Base-by-base conservation (phyloP, 2,888 invertebrate species). In the Lymantria monacha region DNA sequence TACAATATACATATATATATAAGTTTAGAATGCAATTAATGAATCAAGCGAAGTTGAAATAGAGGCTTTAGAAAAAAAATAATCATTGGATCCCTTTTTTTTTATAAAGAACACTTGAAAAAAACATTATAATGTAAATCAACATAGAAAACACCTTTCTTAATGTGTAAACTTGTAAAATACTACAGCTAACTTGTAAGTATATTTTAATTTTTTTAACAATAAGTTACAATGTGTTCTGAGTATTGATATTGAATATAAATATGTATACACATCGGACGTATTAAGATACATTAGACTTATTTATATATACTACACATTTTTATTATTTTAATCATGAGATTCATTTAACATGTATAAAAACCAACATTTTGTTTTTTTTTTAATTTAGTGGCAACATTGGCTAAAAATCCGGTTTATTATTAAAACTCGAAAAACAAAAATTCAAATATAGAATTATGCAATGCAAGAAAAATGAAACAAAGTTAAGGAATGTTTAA, bases 1-100 rank as follows among this genome's bases (percentile, higher is more conserved):
- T 85, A 86, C 83, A 84, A 72, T 61, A 62, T 57, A 61, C 60
- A 68, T 66, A 22, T 2, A 5, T 31, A 47, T 59, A 59, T 75
- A 71, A 70, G 50, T 57, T 56, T 49, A 15, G 42, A 57, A 40
- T 43, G 43, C 31, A 37, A 48, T 9, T 30, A n/a, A 22, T 22
- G 22, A 22, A 55, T 51, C 42, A 44, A 30, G 51, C 58, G 61
- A 61, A 55, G 48, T 43, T 38, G 33, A 49, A 47, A 53, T 50
- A 48, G 63, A 68, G 63, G 68, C 67, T 59, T 33, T 33, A 10
- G 9, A 33, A 33, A 5, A 22, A 22, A 22, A 22, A 3, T 22
- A 22, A 22, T 22, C 5, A 22, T 22, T 22, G 22, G 22, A 22
- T 22, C 22, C 22, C 22, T 33, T 7, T 10, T 10, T 10, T 33